These are phyloP conservation scores for Oreocharis arfaki DNA, from an alignment of 2,113 vertebrate genomes.

Conservation along the genomic window DNA sequence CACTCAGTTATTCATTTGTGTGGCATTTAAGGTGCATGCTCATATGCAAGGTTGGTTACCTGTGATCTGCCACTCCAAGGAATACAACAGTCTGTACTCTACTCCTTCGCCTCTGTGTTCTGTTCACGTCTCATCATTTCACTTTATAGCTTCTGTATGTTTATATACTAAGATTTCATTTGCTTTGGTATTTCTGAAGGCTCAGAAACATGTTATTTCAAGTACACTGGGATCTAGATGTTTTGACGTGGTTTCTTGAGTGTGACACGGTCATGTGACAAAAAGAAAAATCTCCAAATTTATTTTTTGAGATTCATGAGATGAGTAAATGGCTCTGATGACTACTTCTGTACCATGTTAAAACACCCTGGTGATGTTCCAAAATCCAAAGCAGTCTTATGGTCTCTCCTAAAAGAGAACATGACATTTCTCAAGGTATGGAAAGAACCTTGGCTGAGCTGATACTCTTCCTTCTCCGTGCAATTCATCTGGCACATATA, in stretches of 20 bases:
- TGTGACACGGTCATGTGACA: background rate
- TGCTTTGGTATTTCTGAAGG: background rate
- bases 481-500: background rate
- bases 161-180: background rate
- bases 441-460: background rate
- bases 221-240: background rate
- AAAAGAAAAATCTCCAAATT: background rate
- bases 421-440: background rate
- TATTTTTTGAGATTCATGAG: background rate
- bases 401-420: background rate
- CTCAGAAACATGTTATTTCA: background rate
- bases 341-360: background rate
- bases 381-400: background rate
- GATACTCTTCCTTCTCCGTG: background rate
- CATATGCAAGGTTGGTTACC: background rate
- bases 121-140: background rate
- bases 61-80: background rate
- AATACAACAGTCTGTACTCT: background rate
- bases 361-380: background rate
- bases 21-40: background rate
- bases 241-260: background rate
- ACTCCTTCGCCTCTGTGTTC: background rate
- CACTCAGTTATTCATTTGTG: background rate
- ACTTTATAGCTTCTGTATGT: background rate
- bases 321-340: background rate